Percentiles rank a stretch among this genome's conserved stretches.
These are phyloP conservation scores for Ladona fulva DNA, from an alignment of 1,140 invertebrate species.

Conservation along the genomic window DNA sequence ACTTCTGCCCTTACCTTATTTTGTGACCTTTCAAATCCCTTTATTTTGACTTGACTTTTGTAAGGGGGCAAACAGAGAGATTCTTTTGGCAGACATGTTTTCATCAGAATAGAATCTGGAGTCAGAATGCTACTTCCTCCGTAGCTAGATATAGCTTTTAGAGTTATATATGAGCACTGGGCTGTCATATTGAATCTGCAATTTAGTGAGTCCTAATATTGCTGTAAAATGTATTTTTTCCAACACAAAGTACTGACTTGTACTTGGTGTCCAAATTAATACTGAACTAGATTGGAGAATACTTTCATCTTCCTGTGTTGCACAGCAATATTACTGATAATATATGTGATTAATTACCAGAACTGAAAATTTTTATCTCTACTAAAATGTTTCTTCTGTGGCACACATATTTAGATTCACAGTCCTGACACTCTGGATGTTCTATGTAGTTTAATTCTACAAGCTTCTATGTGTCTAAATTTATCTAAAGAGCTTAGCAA, in stretches of 20 bases:
- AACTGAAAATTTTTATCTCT: not conserved
- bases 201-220: not conserved
- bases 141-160: not conserved
- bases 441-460: not conserved
- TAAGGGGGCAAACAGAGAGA: not conserved
- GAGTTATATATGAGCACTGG: not conserved
- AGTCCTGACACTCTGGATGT: not conserved
- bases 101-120: not conserved
- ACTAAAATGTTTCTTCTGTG: not conserved
- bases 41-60: not conserved
- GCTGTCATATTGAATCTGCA: not conserved
- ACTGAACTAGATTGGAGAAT: not conserved
- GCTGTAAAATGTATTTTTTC: not conserved
- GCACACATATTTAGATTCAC: not conserved
- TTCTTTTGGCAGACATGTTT: not conserved
- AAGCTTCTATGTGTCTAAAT: not conserved
- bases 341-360: not conserved
- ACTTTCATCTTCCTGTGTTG: not conserved
- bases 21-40: not conserved
- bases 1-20: conserved; percentile 14
- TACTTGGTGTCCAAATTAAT: not conserved
- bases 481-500: not conserved
- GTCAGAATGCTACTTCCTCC: conserved; percentile 3
- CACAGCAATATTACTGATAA: not conserved
- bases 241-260: not conserved